Evolutionary conservation across 2,888 invertebrate genomes (phyloP).

Genomic region (Halictus ligatus): DNA sequence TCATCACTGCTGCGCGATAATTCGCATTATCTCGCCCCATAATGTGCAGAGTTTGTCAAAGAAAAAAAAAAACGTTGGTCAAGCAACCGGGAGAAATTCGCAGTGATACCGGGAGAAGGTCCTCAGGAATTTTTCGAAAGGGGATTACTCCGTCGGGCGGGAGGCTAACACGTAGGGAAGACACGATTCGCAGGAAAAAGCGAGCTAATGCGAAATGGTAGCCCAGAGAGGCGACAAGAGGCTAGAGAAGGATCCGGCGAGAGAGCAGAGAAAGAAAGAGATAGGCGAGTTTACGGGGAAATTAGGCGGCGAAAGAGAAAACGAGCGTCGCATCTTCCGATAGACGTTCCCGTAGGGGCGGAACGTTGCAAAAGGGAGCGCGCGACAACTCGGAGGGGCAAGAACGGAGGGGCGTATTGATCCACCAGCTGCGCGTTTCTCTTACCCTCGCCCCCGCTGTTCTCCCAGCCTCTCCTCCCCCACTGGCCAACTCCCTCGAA

Average conservation of each 20-base stretch:
- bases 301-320: constrained; percentile 49
- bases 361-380: constrained; percentile 63
- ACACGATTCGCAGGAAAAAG: constrained; percentile 26
- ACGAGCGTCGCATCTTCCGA: constrained; percentile 56
- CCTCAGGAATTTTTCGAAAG: neutral
- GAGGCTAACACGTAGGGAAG: neutral
- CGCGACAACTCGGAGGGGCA: constrained; percentile 71
- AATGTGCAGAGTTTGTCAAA: neutral
- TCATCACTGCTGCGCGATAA: neutral
- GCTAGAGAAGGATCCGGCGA: neutral
- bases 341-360: constrained; percentile 62
- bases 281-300: constrained; percentile 38
- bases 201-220: constrained; percentile 28
- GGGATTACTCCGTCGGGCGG: neutral
- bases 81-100: neutral
- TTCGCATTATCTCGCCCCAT: neutral
- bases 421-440: constrained; percentile 82
- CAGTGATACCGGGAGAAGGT: neutral
- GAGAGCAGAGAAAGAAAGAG: neutral
- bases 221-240: neutral
- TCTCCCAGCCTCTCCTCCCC: constrained; percentile 35
- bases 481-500: constrained; percentile 61
- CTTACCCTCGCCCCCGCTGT: constrained; percentile 68
- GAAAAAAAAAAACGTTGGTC: neutral
- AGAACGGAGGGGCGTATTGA: constrained; percentile 81